Base-by-base conservation (phyloP, 2,888 invertebrate genomes). In the Boloria selene region DNA sequence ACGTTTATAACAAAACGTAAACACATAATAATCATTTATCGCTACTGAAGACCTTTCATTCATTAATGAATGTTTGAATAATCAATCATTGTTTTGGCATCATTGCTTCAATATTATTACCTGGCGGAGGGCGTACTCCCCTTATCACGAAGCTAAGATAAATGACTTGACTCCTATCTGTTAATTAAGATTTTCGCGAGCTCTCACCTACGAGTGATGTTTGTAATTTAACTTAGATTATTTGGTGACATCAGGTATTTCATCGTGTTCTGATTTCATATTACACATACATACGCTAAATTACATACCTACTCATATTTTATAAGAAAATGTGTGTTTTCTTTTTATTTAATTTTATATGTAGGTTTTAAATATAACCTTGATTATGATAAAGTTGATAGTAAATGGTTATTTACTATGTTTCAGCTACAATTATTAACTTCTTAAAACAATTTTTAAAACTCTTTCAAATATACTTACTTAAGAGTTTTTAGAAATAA, bases 101-200 rank as follows among this genome's bases (percentile, higher is more conserved):
- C 85, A 82, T 82, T 85, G 74, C 79, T 75, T 76, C 74, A 72
- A 76, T 79, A 77, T 76, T 77, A 76, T 79, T 85, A 85, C 85
- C 83, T 83, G 83, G 74, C 69, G 72, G 74, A 76, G 76, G 75
- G 78, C 77, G 80, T 76, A 73, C 75, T 74, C 80, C 81, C 80
- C 86, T 87, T 88, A 88, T 88, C 88, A 84, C 83, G 83, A 79
- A 78, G 81, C 81, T 72, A 81, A 87, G 90, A 90, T 80, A 80
- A 85, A 91, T 86, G 79, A 82, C 83, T 82, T 70, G 74, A 78
- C 84, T 86, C 64, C 87, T 90, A 90, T 91, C 92, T 88, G 88
- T 90, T 92, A 91, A 91, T 92, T 92, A 92, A 91, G 90, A 91
- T 89, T 90, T 91, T 89, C 88, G 86, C 90, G 82, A 83, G 79